Conservation (phyloP, 92 coral and sea anemone species). For the Parazoanthus darwini region DNA sequence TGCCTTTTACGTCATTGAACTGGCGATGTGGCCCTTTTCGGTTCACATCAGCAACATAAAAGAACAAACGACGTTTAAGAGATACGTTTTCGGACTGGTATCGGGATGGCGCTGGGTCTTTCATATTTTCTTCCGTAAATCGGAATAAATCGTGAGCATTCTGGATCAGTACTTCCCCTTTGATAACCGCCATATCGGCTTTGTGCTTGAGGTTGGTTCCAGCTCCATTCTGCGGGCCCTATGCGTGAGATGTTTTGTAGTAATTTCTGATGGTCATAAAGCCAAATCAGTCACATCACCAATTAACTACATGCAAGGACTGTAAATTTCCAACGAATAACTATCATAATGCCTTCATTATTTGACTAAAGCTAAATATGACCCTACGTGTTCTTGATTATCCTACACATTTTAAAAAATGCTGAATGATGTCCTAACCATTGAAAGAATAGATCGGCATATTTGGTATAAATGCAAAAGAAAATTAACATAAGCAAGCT, state of each 20-base stretch:
- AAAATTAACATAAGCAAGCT: no score
- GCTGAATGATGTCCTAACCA: no score
- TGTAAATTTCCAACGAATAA: no score
- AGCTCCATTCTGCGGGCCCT: slow-evolving; percentile 70
- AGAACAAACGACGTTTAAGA: slow-evolving; percentile 45
- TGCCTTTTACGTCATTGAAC: slow-evolving; percentile 46
- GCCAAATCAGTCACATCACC: slow-evolving; percentile 33
- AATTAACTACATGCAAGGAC: no score
- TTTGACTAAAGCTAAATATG: no score
- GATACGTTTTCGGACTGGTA: slow-evolving; percentile 53
- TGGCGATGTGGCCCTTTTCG: slow-evolving; percentile 37
- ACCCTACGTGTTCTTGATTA: no score
- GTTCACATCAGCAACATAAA: slow-evolving; percentile 31
- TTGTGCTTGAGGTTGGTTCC: slow-evolving; percentile 63
- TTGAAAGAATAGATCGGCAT: no score
- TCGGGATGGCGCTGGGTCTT: slow-evolving; percentile 38
- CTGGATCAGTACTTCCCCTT: slow-evolving; percentile 43
- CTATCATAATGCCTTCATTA: no score
- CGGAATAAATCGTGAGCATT: slow-evolving; percentile 52
- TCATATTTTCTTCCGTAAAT: slow-evolving; percentile 31
- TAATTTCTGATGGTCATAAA: slow-evolving; percentile 37
- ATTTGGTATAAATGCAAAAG: no score
- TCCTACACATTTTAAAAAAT: no score
- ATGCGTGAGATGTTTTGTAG: slow-evolving; percentile 59
- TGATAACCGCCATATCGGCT: slow-evolving; percentile 48